Conservation (phyloP, 2,888 invertebrate species). For the Tipula vernalis region DNA sequence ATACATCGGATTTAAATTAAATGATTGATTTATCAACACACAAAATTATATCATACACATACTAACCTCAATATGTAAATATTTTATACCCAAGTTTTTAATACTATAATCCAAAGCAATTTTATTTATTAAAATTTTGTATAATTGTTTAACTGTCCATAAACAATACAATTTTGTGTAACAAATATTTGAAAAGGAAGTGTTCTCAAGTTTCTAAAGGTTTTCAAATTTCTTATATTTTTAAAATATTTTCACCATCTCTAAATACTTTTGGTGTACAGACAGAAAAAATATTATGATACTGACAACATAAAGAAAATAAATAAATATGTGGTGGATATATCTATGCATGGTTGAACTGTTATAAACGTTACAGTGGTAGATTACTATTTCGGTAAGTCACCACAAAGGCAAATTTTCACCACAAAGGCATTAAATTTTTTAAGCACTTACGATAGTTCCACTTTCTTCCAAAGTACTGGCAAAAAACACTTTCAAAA, state of each 20-base stretch:
- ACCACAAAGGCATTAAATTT: no score
- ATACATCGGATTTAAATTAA: background rate
- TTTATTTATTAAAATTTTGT: background rate
- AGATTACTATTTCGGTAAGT: no score
- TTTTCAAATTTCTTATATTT: background rate
- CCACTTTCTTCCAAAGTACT: no score
- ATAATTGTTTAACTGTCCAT: background rate
- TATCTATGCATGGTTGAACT: background rate
- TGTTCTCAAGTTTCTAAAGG: background rate
- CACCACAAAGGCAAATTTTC: no score
- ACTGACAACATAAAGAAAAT: background rate
- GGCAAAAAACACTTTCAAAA: no score
- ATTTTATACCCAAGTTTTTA: background rate
- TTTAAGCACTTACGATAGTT: no score
- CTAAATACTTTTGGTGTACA: background rate
- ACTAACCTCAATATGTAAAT: slow-evolving; percentile 4
- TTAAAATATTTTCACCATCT: background rate
- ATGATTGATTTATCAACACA: background rate
- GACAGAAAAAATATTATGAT: background rate
- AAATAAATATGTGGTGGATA: background rate
- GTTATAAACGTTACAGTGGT: background rate
- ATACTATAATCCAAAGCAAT: background rate
- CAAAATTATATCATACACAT: background rate
- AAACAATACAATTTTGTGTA: background rate
- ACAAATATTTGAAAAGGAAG: background rate